Base-by-base conservation (phyloP, 1,140 invertebrate genomes). In the Doryteuthis pealeii region DNA sequence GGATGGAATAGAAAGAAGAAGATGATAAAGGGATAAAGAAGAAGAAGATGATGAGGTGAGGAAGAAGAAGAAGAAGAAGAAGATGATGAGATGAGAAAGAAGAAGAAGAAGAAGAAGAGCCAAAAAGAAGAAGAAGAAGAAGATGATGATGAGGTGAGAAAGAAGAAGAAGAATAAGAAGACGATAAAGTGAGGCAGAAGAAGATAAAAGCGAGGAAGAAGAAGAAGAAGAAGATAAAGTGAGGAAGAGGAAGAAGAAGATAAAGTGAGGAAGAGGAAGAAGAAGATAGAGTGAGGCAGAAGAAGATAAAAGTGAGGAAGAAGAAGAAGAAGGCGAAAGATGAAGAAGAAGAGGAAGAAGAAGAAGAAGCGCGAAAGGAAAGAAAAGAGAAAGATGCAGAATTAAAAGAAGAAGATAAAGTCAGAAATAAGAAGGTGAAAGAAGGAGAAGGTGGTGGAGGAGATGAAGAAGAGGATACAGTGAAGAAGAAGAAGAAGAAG, bases 201-300 rank as follows among this genome's bases (percentile, higher is more conserved):
- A n/a, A n/a, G n/a, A n/a, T n/a, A n/a, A n/a, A n/a, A n/a, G n/a
- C n/a, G n/a, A n/a, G n/a, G n/a, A n/a, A n/a, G n/a, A n/a, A n/a
- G n/a, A n/a, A n/a, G n/a, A n/a, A n/a, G n/a, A n/a, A n/a, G n/a
- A 2, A 35, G 35, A 30, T 1, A 1, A 70, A 4, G 1, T 67
- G 66, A 49, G 70, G 72, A 31, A 26, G 45, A n/a, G n/a, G n/a
- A 26, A 22, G 65, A 69, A n/a, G 45, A 26, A 43, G 32, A 74
- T 4, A 69, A 40, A 74, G 33, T 68, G 33, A 74, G 33, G n/a
- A n/a, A n/a, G n/a, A 67, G 66, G 49, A 35, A 35, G 2, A 74
- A 30, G 49, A 66, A 68, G 70, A 71, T 30, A 40, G 40, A 71
- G 70, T 45, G 40, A 45, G n/a, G n/a, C n/a, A n/a, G 30, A 43